phyloP scores from a whole-genome alignment of 2,797 vertebrate genomes.

The Bryconaethiops microstoma region DNA sequence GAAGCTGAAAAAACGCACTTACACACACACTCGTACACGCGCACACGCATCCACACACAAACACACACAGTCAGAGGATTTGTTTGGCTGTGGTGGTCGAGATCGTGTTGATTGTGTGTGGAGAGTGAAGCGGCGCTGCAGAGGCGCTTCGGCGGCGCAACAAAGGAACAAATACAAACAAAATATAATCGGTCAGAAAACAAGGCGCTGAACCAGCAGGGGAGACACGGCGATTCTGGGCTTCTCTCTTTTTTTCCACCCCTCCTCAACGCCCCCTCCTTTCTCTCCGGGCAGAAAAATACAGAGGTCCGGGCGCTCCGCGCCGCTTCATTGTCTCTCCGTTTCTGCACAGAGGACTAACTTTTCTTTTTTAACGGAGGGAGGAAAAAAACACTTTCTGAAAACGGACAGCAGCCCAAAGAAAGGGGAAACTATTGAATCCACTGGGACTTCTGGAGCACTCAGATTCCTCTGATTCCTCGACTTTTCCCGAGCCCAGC shows the following conservation, averaged over 20 bases:
- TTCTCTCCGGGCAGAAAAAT: conserved; percentile 56
- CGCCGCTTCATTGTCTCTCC: conserved; percentile 41
- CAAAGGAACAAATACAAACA: conserved; percentile 79
- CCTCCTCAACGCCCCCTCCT: conserved; percentile 57
- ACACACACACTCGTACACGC: conserved; percentile 45
- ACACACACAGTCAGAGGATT: conserved; percentile 64
- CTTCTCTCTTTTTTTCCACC: conserved; percentile 56
- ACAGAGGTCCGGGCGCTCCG: conserved; percentile 66
- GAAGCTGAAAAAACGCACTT: conserved; percentile 75
- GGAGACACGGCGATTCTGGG: conserved; percentile 71
- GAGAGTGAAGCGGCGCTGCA: conserved; percentile 16
- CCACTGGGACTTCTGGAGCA: conserved; percentile 63
- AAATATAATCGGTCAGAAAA: conserved; percentile 71
- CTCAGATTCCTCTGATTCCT: conserved; percentile 65
- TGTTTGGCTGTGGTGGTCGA: conserved; percentile 48
- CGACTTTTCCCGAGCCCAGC: conserved; percentile 28
- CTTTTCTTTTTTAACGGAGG: conserved; percentile 64
- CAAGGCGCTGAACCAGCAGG: conserved; percentile 78
- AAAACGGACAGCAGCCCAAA: conserved; percentile 20
- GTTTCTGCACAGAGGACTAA: conserved; percentile 62
- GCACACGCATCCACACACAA: conserved; percentile 28
- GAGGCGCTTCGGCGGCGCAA: conserved; percentile 67
- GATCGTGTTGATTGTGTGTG: conserved; percentile 43
- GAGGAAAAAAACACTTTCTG: background rate
- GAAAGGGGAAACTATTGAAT: conserved; percentile 50